phyloP scores from a whole-genome alignment of 2,797 vertebrate genomes.

The Jordanella pulchra region DNA sequence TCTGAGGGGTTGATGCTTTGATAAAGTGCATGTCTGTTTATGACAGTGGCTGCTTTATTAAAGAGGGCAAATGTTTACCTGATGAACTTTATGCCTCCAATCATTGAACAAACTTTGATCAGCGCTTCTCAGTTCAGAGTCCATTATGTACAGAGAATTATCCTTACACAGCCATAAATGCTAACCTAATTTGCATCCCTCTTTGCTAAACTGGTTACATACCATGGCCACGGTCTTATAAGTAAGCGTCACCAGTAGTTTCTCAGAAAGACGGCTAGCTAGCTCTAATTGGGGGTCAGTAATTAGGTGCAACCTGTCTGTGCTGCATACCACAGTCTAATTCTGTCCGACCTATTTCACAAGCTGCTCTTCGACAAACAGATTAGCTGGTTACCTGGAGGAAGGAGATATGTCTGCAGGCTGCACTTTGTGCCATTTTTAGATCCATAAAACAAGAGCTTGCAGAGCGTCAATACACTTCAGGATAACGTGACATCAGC shows the following conservation, averaged over 20 bases:
- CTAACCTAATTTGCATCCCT: constrained; percentile 32
- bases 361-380: constrained; percentile 8
- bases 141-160: constrained; percentile 20
- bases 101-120: constrained; percentile 23
- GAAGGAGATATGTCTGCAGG: neutral
- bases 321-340: constrained; percentile 4
- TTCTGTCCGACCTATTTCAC: constrained; percentile 24
- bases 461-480: constrained; percentile 3
- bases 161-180: constrained; percentile 22
- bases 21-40: constrained; percentile 23
- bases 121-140: constrained; percentile 37
- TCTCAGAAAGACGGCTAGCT: neutral
- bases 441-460: constrained; percentile 30
- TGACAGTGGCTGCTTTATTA: constrained; percentile 16
- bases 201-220: neutral
- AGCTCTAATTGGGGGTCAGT: neutral
- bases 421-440: constrained; percentile 25
- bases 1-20: constrained; percentile 12
- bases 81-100: constrained; percentile 25
- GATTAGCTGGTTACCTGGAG: constrained; percentile 29
- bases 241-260: constrained; percentile 5
- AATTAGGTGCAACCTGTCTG: constrained; percentile 1
- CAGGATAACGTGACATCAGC: constrained; percentile 47
- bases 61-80: constrained; percentile 22
- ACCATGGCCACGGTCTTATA: neutral